Percentiles rank a stretch among this genome's conserved stretches.
phyloP scores from a whole-genome alignment of 2,113 vertebrate species.

The Porphyrio hochstetteri region DNA sequence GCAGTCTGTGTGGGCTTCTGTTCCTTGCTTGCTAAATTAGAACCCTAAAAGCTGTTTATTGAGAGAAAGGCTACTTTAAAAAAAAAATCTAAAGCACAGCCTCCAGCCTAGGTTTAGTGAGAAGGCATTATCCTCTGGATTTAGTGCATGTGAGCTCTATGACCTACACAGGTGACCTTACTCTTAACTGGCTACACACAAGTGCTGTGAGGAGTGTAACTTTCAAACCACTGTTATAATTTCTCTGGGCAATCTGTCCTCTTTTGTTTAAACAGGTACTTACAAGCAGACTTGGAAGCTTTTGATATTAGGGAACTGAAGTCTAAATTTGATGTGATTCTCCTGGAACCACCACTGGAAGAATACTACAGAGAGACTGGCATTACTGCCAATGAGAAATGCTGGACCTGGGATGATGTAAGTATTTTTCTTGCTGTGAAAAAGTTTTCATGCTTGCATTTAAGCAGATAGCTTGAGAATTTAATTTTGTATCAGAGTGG shows the following conservation, averaged over 20 bases:
- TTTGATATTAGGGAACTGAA: slow-evolving; percentile 94
- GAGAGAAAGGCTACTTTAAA: not conserved
- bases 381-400: slow-evolving; percentile 93
- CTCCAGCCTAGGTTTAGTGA: not conserved
- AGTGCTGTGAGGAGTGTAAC: not conserved
- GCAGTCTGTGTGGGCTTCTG: not conserved
- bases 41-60: not conserved
- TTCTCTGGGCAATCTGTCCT: not conserved
- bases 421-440: slow-evolving; percentile 7
- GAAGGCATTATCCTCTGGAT: not conserved
- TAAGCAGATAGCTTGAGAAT: not conserved
- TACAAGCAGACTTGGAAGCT: slow-evolving; percentile 91
- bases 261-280: slow-evolving; percentile 82
- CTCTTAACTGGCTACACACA: not conserved
- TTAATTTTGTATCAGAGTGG: not conserved
- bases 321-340: slow-evolving; percentile 95
- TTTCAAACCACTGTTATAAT: not conserved
- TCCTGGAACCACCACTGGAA: slow-evolving; percentile 93
- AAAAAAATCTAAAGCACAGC: not conserved
- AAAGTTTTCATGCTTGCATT: not conserved
- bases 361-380: slow-evolving; percentile 97
- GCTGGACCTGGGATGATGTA: slow-evolving; percentile 98
- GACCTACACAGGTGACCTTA: not conserved
- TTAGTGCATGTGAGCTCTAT: not conserved
- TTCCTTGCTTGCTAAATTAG: not conserved